Percentiles rank a stretch among this genome's conserved stretches.
phyloP scores from a whole-genome alignment of 2,797 vertebrate species.

The Oophaga sylvatica region DNA sequence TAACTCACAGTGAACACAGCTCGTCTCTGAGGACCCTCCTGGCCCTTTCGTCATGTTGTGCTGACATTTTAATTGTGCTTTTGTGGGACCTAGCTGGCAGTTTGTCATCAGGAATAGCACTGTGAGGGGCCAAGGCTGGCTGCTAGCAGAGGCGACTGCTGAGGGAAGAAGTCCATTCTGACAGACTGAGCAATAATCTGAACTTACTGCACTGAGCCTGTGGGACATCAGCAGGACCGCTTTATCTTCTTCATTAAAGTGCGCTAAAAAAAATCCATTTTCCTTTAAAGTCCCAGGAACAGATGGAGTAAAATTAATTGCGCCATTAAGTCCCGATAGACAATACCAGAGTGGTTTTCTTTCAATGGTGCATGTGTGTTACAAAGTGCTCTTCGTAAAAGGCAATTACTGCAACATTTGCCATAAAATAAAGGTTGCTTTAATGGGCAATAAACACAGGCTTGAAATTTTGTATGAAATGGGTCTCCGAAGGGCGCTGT shows the following conservation, averaged over 20 bases:
- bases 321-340: constrained; percentile 93
- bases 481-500: constrained; percentile 84
- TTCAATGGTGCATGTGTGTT: constrained; percentile 89
- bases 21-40: constrained; percentile 81
- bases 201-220: constrained; percentile 87
- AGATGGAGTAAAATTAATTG: constrained; percentile 97
- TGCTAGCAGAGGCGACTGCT: constrained; percentile 77
- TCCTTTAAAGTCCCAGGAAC: constrained; percentile 96
- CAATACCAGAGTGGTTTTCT: constrained; percentile 90
- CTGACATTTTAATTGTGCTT: constrained; percentile 89
- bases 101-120: constrained; percentile 83
- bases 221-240: constrained; percentile 86
- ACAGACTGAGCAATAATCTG: constrained; percentile 89
- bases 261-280: constrained; percentile 92
- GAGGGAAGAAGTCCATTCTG: constrained; percentile 82
- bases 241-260: constrained; percentile 99
- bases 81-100: constrained; percentile 85
- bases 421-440: constrained; percentile 91
- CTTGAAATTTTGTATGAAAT: constrained; percentile 86
- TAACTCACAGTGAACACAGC: constrained; percentile 83
- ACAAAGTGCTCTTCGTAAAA: constrained; percentile 90
- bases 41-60: constrained; percentile 83
- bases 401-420: constrained; percentile 92
- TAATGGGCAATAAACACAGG: constrained; percentile 93
- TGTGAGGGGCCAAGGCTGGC: constrained; percentile 78